Conservation (phyloP, 2,888 invertebrate species). For the Watsonalla cultraria region DNA sequence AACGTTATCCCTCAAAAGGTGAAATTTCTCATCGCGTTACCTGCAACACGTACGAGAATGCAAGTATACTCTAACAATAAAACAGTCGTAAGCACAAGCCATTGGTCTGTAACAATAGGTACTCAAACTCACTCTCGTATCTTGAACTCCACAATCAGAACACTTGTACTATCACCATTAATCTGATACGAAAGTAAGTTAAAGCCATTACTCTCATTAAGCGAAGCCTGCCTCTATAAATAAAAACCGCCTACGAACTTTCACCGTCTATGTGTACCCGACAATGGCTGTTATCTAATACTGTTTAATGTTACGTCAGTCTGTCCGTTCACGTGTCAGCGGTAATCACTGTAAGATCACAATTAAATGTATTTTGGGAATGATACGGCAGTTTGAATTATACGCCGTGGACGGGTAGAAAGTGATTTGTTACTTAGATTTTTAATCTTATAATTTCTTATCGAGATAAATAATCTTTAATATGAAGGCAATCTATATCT, state of each 20-base stretch:
- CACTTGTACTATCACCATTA: no score
- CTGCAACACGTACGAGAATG: no score
- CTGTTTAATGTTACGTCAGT: constrained; percentile 11
- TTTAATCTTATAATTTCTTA: no score
- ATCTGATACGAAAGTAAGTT: background rate
- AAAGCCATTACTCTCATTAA: constrained; percentile 13
- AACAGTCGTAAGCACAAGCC: no score
- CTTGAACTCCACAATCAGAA: background rate
- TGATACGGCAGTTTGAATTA: background rate
- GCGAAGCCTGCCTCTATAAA: constrained; percentile 10
- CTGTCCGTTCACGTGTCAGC: constrained; percentile 14
- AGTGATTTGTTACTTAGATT: background rate
- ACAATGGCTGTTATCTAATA: constrained; percentile 20
- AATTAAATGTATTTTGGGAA: constrained; percentile 6
- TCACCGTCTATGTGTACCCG: constrained; percentile 28
- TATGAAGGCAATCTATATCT: no score
- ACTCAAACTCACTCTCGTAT: constrained; percentile 1
- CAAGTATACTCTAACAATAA: no score
- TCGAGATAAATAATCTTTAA: no score
- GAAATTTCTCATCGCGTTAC: no score
- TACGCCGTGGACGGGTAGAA: background rate
- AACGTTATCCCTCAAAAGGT: no score
- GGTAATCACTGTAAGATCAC: constrained; percentile 8
- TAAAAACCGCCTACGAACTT: constrained; percentile 35
- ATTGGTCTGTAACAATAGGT: background rate